Base-by-base conservation (phyloP, 2,113 vertebrate species). In the Melanerpes formicivorus region DNA sequence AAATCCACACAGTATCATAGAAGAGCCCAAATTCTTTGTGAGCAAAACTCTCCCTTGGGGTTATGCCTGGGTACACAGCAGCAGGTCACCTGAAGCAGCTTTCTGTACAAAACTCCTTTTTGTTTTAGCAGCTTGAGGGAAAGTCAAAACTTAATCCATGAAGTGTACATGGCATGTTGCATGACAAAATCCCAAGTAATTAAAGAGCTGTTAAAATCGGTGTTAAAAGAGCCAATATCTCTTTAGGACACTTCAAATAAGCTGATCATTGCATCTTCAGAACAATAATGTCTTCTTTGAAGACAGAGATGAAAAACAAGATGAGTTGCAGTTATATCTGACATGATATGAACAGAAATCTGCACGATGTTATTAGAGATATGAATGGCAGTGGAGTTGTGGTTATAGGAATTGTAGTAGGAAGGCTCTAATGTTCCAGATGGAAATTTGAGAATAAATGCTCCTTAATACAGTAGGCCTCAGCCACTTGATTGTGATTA, bases 251-350 rank as follows among this genome's bases (percentile, higher is more conserved):
- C 93, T 80, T 94, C 82, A 95, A 74, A 95, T 84, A 89, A 93
- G 65, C 59, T 2, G 10, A 83, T 95, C 62, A 42, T 77, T 80
- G 82, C 91, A 80, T 93, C 80, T 80, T 88, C 74, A 62, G 82
- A 92, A 95, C 91, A 96, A 91, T 94, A 83, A 80, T 27, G 67
- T 85, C 54, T 76, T 73, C 93, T 96, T 93, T 96, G 94, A 96
- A 96, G 94, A 70, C 34, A 82, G 69, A 96, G 88, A 94, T 95
- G 67, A 91, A 95, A 93, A 95, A 27, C 69, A 87, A 85, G 64
- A 95, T 84, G 90, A 92, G 80, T 63, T 0, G 3, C 87, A 87
- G 88, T 60, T 80, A 3, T 30, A 81, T 92, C 79, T 84, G 87
- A 91, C 82, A 70, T 0, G 40, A 88, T 79, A 75, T 5, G 34